Evolutionary conservation across 1,140 invertebrate species (phyloP).

Genomic region (Steinernema khuongi): DNA sequence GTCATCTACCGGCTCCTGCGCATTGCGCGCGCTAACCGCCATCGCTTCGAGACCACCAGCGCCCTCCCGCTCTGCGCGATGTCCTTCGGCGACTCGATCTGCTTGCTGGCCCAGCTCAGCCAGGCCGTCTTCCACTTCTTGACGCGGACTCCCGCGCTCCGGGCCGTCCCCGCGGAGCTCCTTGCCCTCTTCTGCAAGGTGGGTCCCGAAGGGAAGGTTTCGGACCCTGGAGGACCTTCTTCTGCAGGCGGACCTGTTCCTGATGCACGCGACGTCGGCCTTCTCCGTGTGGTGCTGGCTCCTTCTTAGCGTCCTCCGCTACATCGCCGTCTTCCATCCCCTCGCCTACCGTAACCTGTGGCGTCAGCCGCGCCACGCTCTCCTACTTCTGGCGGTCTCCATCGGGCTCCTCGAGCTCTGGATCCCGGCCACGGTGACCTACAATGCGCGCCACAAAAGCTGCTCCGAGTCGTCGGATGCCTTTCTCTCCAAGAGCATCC

Average conservation of each 20-base stretch:
- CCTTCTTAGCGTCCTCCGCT: constrained; percentile 48
- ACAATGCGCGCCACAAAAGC: constrained; percentile 35
- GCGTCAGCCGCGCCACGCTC: constrained; percentile 51
- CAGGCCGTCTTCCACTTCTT: constrained; percentile 49
- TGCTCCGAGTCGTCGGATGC: constrained; percentile 39
- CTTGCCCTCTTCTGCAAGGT: constrained; percentile 52
- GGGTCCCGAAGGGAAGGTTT: constrained; percentile 3
- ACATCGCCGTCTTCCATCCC: constrained; percentile 53
- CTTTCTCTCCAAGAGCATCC: constrained; percentile 15
- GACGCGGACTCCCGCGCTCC: constrained; percentile 19
- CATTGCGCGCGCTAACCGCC: constrained; percentile 42
- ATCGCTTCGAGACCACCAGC: constrained; percentile 52
- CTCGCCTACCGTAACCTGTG: constrained; percentile 52
- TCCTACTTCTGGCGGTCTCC: constrained; percentile 36
- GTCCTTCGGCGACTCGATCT: constrained; percentile 54
- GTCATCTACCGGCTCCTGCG: constrained; percentile 45
- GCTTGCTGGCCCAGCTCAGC: constrained; percentile 40
- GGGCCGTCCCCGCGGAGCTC: not conserved
- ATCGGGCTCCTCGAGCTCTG: constrained; percentile 40
- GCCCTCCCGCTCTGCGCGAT: constrained; percentile 51
- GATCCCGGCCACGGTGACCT: constrained; percentile 44
- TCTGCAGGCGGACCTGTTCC: constrained; percentile 49
- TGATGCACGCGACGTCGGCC: constrained; percentile 51
- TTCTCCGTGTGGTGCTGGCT: constrained; percentile 58
- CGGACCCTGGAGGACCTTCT: not conserved